Evolutionary conservation across 2,888 invertebrate species (phyloP), one percentile per base, ranked within the genome.

Genomic region (Xylota segnis): DNA sequence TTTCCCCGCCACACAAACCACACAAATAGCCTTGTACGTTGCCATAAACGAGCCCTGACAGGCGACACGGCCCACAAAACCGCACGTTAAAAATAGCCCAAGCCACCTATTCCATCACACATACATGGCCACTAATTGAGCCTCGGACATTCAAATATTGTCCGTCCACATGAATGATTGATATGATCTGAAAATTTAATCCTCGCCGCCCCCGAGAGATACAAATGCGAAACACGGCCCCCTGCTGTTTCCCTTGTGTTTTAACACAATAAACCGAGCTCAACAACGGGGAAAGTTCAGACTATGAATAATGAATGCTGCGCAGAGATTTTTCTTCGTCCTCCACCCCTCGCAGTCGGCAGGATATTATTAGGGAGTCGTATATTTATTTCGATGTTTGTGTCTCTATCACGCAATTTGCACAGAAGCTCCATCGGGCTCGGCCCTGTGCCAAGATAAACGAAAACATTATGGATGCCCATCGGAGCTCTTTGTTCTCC

Each of bases 161-260:
- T 70, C 16, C 47, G 5, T 63, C 27, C 29, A 12, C 27, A 16
- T 52, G 40, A 72, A 78, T 78, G 71, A 77, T 72, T 72, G 45
- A 83, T 56, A 61, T 27, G 50, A 61, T 68, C 45, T 14, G 16
- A 29, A 78, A 77, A 40, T 78, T 72, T 14, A 56, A 72, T 50
- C 68, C 65, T 7, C 29, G 29, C 40, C 27, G 7, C 47, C 43
- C 14, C 59, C n/a, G n/a, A 52, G 43, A 14, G 43, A 34, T 43
- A 43, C 16, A 9, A 12, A 4, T 12, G 6, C 4, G 12, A 5
- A 32, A n/a, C 14, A n/a, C 0, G 0, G 1, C 29, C 23, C 5
- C 14, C 40, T 56, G 14, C 10, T 52, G 27, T 40, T 7, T 37
- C 9, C 16, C n/a, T 34, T 45, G 6, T 56, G 27, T 27, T 12